Conservation (phyloP, 2,888 invertebrate species). For the Aphodius granarius region DNA sequence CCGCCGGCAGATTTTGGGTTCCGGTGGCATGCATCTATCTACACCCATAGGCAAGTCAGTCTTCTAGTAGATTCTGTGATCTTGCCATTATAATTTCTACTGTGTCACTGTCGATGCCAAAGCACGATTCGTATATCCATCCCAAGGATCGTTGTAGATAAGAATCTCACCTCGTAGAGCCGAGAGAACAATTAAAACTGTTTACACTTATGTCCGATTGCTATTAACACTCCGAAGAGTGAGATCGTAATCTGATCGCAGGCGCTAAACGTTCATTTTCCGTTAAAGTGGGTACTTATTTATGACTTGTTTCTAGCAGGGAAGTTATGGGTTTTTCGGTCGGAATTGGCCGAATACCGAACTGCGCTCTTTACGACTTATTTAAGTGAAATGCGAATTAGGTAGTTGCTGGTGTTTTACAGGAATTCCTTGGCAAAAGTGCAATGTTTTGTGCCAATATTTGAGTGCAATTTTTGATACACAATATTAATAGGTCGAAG, state of each 20-base stretch:
- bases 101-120: neutral
- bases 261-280: neutral
- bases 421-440: no score
- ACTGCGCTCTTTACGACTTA: neutral
- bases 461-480: no score
- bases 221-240: constrained; percentile 18
- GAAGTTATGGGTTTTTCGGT: neutral
- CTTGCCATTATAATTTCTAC: neutral
- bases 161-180: neutral
- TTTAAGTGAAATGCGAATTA: neutral
- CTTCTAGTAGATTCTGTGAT: neutral
- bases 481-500: no score
- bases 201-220: constrained; percentile 20
- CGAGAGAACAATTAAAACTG: constrained; percentile 20
- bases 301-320: neutral
- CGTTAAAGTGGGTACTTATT: neutral
- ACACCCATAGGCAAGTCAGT: neutral
- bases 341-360: neutral
- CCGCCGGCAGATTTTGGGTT: constrained; percentile 43
- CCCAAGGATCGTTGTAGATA: neutral
- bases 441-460: no score
- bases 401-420: no score
- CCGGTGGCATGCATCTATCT: constrained; percentile 19
- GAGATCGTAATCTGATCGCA: neutral
- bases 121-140: neutral